These are phyloP conservation scores for Pygocentrus nattereri DNA, from an alignment of 2,797 vertebrate species.

Conservation along the genomic window DNA sequence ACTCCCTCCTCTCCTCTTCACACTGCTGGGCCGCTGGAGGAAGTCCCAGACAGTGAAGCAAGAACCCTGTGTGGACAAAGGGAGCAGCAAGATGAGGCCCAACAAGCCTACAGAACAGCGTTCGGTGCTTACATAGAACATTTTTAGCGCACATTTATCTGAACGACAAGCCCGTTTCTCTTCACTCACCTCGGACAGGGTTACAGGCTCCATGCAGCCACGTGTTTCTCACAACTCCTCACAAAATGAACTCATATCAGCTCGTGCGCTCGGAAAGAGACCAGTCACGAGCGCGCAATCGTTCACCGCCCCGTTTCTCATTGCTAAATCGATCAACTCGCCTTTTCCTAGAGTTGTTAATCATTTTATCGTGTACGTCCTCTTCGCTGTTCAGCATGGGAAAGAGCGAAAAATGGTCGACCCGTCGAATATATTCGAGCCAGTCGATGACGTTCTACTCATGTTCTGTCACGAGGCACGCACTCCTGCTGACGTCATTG, in stretches of 20 bases:
- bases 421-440: not conserved
- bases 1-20: too few species aligned
- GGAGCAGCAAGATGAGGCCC: not conserved
- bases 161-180: too few species aligned
- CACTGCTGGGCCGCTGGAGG: too few species aligned
- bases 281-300: fast-evolving
- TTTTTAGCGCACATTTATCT: too few species aligned
- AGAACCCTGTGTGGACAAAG: not conserved
- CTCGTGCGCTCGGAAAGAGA: not conserved
- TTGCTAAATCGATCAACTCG: too few species aligned
- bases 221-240: not conserved
- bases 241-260: not conserved
- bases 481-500: not conserved
- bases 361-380: not conserved
- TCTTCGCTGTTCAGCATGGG: not conserved
- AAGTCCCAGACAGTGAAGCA: too few species aligned
- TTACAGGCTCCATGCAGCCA: not conserved
- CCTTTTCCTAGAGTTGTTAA: too few species aligned
- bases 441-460: constrained; percentile 17
- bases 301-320: fast-evolving
- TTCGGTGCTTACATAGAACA: too few species aligned
- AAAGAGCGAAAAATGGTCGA: not conserved
- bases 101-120: not conserved
- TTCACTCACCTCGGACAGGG: too few species aligned
- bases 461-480: not conserved